Conservation (phyloP, 2,888 invertebrate genomes). For the Callimorpha dominula region DNA sequence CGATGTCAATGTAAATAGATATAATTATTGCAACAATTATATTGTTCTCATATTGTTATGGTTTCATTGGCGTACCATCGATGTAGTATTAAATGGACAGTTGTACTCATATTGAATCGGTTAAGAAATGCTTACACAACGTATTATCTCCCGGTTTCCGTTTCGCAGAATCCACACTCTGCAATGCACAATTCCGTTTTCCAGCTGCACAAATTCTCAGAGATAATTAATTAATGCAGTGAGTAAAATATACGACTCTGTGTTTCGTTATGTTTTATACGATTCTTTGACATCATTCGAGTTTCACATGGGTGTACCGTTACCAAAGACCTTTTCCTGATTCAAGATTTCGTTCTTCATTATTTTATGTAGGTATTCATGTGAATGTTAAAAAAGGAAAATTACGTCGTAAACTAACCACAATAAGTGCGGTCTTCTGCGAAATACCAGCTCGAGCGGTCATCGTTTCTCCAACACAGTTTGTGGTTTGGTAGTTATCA, state of each 20-base stretch:
- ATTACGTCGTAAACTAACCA: conserved; percentile 34
- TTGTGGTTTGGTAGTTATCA: neutral
- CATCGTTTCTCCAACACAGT: neutral
- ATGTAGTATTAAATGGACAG: conserved; percentile 33
- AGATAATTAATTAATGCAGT: neutral
- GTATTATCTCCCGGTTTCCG: conserved; percentile 53
- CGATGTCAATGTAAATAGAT: conserved; percentile 17
- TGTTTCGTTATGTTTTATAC: neutral
- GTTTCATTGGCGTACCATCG: conserved; percentile 32
- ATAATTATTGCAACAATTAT: conserved; percentile 37
- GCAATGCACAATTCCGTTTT: conserved; percentile 46
- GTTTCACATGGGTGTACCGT: conserved; percentile 42
- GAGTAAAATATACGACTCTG: neutral
- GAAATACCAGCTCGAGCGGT: conserved; percentile 12
- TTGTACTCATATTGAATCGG: conserved; percentile 28
- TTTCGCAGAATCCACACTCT: conserved; percentile 53
- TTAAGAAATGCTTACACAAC: conserved; percentile 49
- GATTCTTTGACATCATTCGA: conserved; percentile 32
- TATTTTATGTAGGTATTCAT: conserved; percentile 10
- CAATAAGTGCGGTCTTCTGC: conserved; percentile 35
- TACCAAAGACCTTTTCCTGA: conserved; percentile 35
- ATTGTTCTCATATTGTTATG: conserved; percentile 50
- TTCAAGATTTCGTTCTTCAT: conserved; percentile 20
- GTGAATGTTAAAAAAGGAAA: conserved; percentile 23
- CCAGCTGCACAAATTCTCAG: conserved; percentile 24